Evolutionary conservation across 2,888 invertebrate species (phyloP).

Genomic region (Camponotus fellah): DNA sequence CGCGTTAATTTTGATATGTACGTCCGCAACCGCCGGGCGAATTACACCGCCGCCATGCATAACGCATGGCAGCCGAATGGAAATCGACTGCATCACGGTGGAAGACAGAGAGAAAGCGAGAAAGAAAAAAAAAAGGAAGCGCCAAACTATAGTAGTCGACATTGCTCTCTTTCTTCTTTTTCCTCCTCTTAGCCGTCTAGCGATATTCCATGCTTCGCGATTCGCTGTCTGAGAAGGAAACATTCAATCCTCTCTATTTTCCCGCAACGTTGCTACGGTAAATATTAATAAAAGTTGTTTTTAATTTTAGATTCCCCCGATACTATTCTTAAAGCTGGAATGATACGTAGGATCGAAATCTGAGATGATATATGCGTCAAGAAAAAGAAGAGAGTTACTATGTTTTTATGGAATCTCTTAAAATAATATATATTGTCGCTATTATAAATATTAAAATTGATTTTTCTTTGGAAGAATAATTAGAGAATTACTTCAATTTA

Average conservation of each 20-base stretch:
- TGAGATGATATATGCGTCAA: not conserved
- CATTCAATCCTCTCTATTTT: conserved; percentile 20
- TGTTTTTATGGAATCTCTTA: not conserved
- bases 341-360: conserved; percentile 13
- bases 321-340: not conserved
- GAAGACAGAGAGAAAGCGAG: conserved; percentile 23
- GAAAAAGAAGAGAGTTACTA: not conserved
- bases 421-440: not conserved
- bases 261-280: not conserved
- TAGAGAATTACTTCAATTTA: not conserved
- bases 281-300: conserved; percentile 42
- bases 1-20: conserved; percentile 70
- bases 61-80: conserved; percentile 52
- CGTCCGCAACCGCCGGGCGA: conserved; percentile 58
- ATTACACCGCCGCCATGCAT: conserved; percentile 54
- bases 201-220: conserved; percentile 18
- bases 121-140: conserved; percentile 9
- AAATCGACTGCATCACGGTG: conserved; percentile 48
- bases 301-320: conserved; percentile 29
- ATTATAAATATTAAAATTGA: not conserved
- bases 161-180: conserved; percentile 7
- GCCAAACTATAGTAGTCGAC: conserved; percentile 23
- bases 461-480: not conserved
- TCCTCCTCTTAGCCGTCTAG: not conserved
- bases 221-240: conserved; percentile 23